A percentile compares a stretch with the other conserved stretches of the same genome.
phyloP scores from a whole-genome alignment of 2,797 vertebrate species.

The Pagetopsis macropterus region DNA sequence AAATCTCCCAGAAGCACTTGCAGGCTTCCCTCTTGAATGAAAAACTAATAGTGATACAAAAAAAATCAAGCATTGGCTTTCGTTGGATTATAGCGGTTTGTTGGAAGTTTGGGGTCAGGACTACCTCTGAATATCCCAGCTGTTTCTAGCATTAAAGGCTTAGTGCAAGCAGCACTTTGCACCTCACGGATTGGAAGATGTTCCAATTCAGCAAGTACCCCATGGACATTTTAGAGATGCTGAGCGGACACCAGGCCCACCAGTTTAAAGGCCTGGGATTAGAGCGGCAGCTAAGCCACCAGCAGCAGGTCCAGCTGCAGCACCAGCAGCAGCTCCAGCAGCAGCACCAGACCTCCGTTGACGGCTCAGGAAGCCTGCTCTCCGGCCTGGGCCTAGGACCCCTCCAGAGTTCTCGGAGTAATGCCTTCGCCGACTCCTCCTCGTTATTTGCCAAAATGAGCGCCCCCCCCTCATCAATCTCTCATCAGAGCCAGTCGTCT shows the following conservation, averaged over 20 bases:
- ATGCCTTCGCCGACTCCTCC: constrained; percentile 84
- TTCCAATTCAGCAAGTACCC: constrained; percentile 89
- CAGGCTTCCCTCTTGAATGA: constrained; percentile 39
- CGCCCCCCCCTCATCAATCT: constrained; percentile 81
- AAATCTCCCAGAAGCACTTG: constrained; percentile 60
- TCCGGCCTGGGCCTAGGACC: constrained; percentile 84
- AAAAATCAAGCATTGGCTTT: constrained; percentile 25
- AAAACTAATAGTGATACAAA: constrained; percentile 27
- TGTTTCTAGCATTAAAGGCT: constrained; percentile 34
- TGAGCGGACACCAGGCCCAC: constrained; percentile 88
- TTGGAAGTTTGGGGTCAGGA: constrained; percentile 36
- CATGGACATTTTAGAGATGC: constrained; percentile 89
- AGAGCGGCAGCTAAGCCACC: constrained; percentile 85
- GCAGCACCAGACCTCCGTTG: constrained; percentile 81
- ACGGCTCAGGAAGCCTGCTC: constrained; percentile 81
- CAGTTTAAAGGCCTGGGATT: constrained; percentile 87
- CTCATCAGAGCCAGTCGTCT: constrained; percentile 84
- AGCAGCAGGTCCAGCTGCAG: constrained; percentile 86
- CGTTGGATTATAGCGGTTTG: constrained; percentile 47
- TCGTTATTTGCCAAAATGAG: constrained; percentile 87
- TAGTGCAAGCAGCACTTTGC: constrained; percentile 39
- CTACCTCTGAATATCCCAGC: constrained; percentile 31
- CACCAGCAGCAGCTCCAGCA: constrained; percentile 87
- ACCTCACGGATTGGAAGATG: constrained; percentile 76
- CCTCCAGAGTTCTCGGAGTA: constrained; percentile 82